Conservation (phyloP, 1,140 invertebrate genomes). For the Nephotettix cincticeps region DNA sequence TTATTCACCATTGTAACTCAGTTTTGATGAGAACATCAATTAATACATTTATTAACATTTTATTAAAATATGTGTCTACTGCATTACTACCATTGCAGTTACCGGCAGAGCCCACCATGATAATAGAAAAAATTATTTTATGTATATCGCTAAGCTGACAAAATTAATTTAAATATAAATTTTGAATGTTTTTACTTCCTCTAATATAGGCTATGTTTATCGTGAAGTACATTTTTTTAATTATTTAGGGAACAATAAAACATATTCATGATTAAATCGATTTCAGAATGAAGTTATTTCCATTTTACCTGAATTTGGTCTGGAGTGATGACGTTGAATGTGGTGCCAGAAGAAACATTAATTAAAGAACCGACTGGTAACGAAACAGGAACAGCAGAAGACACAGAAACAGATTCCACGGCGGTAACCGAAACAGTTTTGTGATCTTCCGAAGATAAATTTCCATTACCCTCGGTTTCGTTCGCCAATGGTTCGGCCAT, state of each 20-base stretch:
- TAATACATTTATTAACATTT: too few relatives aligned
- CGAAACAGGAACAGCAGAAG: slow-evolving; percentile 63
- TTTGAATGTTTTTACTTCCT: too few relatives aligned
- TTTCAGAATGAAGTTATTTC: background rate
- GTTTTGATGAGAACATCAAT: too few relatives aligned
- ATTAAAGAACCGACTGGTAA: slow-evolving; percentile 78
- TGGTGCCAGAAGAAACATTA: slow-evolving; percentile 59
- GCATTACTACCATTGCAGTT: too few relatives aligned
- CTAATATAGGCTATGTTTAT: too few relatives aligned
- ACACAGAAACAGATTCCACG: slow-evolving; percentile 46
- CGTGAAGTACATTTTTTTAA: too few relatives aligned
- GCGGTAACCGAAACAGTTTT: slow-evolving; percentile 41
- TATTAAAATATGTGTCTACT: too few relatives aligned
- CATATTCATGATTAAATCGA: background rate
- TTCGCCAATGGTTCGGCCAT: slow-evolving; percentile 63
- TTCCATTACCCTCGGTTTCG: slow-evolving; percentile 55
- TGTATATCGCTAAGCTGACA: too few relatives aligned
- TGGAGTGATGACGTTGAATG: slow-evolving; percentile 81
- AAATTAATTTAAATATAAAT: too few relatives aligned
- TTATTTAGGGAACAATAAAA: slow-evolving; percentile 4
- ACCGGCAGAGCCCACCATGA: too few relatives aligned
- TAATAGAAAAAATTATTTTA: too few relatives aligned
- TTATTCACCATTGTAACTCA: too few relatives aligned
- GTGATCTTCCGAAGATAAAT: slow-evolving; percentile 44
- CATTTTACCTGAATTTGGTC: slow-evolving; percentile 66